Evolutionary conservation across 53 echinoderm and acorn worm species (phyloP), one percentile per base, ranked within the genome.

Genomic region (Paracentrotus lividus): DNA sequence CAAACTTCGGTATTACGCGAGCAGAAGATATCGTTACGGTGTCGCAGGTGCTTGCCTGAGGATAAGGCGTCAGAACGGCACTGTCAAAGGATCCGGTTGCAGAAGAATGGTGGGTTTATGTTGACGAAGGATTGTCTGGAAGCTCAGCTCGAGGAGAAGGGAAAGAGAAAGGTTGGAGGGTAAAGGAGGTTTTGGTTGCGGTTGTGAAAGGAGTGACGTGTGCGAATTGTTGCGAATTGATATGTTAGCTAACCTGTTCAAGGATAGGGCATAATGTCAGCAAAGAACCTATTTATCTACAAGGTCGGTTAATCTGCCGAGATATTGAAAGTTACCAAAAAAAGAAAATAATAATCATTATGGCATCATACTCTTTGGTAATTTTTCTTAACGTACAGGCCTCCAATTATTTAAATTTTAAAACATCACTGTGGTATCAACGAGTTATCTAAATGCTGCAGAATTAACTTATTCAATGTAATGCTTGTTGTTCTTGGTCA

Each of bases 31-130:
- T 47, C 81, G 47, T 81, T 81, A 81, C 81, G 38, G 81, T 47
- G 81, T 47, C 81, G 81, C 81, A 81, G 81, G 81, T 81, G 81
- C 24, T 81, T 2, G 44, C 81, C 81, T 12, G 44, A 24, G 81
- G 81, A n/a, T 72, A 72, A 81, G 81, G 81, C 81, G 81, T 81
- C 81, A 47, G 8, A 47, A 24, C 44, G 81, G 47, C 44, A 45
- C 81, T 81, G 44, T 44, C 81, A 47, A 47, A 26, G 81, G 7
- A 81, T 81, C 81, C 49, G 47, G 38, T 81, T 81, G 12, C 81
- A n/a, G n/a, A n/a, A 26, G n/a, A 81, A 76, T 36, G 45, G 24
- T 27, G n/a, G 47, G 81, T 81, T 26, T 81, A 77, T 77, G 81
- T 81, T 81, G 2, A 47, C n/a, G 81, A 81, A 23, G 24, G 47